Conservation (phyloP, 1,140 invertebrate species). For the Penaeus japonicus region DNA sequence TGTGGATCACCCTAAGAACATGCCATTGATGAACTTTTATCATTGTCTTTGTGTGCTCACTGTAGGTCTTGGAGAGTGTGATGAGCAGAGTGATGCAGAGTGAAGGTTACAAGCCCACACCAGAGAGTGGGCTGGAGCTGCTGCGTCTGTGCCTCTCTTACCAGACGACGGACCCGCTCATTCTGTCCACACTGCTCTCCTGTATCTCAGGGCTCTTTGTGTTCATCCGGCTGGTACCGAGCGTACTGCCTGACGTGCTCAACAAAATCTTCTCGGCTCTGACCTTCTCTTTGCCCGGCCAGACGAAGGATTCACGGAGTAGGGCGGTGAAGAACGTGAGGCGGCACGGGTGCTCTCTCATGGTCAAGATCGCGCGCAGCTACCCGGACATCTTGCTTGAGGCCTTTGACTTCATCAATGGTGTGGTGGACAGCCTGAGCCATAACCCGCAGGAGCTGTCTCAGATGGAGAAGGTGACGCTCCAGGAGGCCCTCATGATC, state of each 20-base stretch:
- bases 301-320: conserved; percentile 67
- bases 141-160: conserved; percentile 35
- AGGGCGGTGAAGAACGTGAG: conserved; percentile 83
- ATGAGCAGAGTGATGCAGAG: conserved; percentile 33
- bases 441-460: conserved; percentile 74
- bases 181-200: conserved; percentile 82
- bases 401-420: conserved; percentile 85
- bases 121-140: conserved; percentile 39
- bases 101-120: conserved; percentile 17
- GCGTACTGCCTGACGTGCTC: conserved; percentile 79
- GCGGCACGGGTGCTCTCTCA: conserved; percentile 84
- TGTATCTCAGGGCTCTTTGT: conserved; percentile 90
- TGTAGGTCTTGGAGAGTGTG: conserved; percentile 38
- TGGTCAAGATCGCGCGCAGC: conserved; percentile 88
- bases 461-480: conserved; percentile 81
- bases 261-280: conserved; percentile 87
- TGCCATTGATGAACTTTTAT: neutral
- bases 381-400: conserved; percentile 84
- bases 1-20: too few relatives aligned
- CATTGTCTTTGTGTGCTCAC: neutral
- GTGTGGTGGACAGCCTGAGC: conserved; percentile 75
- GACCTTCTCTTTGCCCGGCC: conserved; percentile 42
- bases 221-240: conserved; percentile 85
- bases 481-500: conserved; percentile 76
- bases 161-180: conserved; percentile 63